A percentile compares a stretch with the other conserved stretches of the same genome.
Conservation (phyloP, 23 tunicate species). For the Ascidia mentula region DNA sequence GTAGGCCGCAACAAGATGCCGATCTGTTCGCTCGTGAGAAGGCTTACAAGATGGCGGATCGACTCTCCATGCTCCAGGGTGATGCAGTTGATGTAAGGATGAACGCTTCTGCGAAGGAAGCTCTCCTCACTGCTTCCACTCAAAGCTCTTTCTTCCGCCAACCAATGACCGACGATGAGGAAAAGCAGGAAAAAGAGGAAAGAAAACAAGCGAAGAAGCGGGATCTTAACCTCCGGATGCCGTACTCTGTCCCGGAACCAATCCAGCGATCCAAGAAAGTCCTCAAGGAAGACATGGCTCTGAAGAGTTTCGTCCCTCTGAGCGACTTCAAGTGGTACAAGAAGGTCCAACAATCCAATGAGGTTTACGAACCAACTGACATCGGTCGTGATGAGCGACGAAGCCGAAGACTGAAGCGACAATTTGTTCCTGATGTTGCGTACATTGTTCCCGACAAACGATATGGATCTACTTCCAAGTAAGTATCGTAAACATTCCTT, state of each 20-base stretch:
- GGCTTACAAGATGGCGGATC: conserved; percentile 82
- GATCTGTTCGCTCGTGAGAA: conserved; percentile 71
- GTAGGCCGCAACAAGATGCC: conserved; percentile 64
- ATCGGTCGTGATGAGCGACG: conserved; percentile 44
- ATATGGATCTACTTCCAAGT: conserved; percentile 36
- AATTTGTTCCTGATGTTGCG: conserved; percentile 75
- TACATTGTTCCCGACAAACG: conserved; percentile 84
- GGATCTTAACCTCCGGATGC: conserved; percentile 77
- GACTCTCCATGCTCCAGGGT: conserved; percentile 50
- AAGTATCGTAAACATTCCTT: not conserved
- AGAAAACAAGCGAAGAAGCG: conserved; percentile 29
- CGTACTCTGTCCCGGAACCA: conserved; percentile 87
- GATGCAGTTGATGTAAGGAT: conserved; percentile 56
- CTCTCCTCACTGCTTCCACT: conserved; percentile 62
- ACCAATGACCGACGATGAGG: conserved; percentile 59
- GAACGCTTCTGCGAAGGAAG: conserved; percentile 77
- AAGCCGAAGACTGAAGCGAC: conserved; percentile 58
- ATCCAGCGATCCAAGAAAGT: conserved; percentile 43
- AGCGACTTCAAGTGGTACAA: conserved; percentile 96
- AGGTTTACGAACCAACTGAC: conserved; percentile 60
- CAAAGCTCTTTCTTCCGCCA: conserved; percentile 36
- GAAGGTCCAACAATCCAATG: conserved; percentile 73
- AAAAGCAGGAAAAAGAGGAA: conserved; percentile 43
- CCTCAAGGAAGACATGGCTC: conserved; percentile 59
- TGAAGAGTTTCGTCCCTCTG: conserved; percentile 71